Percentiles rank a stretch among this genome's conserved stretches.
Conservation (phyloP, 2,888 invertebrate species). For the Strigamia transsilvanica region DNA sequence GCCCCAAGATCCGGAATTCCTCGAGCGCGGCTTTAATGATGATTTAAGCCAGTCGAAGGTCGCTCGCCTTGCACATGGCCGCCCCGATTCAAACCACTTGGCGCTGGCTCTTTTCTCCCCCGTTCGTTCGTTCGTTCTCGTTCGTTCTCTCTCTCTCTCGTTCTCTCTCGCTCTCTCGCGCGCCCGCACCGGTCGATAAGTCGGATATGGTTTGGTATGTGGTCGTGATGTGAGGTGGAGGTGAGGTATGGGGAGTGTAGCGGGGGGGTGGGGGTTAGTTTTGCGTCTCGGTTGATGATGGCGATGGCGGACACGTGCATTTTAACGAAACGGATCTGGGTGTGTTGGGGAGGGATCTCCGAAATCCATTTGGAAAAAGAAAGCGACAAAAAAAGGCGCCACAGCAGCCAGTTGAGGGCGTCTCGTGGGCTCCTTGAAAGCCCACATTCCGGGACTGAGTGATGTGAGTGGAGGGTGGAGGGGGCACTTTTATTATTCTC, state of each 20-base stretch:
- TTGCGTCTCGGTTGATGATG: constrained; percentile 20
- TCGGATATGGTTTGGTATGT: constrained; percentile 37
- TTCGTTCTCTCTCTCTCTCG: too few relatives aligned
- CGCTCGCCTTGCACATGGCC: constrained; percentile 45
- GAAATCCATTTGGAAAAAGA: constrained; percentile 49
- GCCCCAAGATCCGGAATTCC: constrained; percentile 47
- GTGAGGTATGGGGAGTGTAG: neutral
- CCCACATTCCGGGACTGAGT: constrained; percentile 49
- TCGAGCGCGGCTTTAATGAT: constrained; percentile 45
- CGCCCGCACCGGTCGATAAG: constrained; percentile 31
- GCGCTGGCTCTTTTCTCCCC: neutral
- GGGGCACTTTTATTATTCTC: constrained; percentile 46
- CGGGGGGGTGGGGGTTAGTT: neutral
- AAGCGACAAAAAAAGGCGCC: constrained; percentile 49
- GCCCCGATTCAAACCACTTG: constrained; percentile 46
- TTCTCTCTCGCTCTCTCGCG: neutral
- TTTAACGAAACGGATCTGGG: constrained; percentile 49
- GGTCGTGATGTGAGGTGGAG: neutral
- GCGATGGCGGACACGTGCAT: constrained; percentile 49
- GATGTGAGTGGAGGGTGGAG: constrained; percentile 46
- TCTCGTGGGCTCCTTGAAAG: constrained; percentile 49
- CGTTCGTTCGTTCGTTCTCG: neutral
- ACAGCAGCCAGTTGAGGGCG: constrained; percentile 49
- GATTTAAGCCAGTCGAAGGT: constrained; percentile 49
- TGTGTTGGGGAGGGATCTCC: constrained; percentile 49